A percentile compares a stretch with the other conserved stretches of the same genome.
phyloP scores from a whole-genome alignment of 2,113 vertebrate genomes.

The Gasterosteus nipponicus region DNA sequence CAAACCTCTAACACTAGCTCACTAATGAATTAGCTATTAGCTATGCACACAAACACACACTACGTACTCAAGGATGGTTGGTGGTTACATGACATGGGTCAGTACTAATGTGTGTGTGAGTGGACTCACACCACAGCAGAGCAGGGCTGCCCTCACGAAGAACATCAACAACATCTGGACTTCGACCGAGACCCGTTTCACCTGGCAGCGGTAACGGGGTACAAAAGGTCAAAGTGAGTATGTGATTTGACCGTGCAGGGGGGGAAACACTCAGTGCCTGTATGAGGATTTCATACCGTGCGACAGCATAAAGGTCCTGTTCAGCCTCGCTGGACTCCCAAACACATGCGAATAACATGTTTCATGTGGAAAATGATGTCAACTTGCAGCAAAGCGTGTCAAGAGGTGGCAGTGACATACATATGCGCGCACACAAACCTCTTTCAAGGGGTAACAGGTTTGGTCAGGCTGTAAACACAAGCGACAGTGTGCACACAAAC shows the following conservation, averaged over 20 bases:
- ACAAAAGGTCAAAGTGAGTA: slow-evolving; percentile 25
- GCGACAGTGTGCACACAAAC: not conserved
- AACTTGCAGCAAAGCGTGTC: slow-evolving; percentile 27
- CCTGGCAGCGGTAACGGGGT: slow-evolving; percentile 23
- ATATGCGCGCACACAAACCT: not conserved
- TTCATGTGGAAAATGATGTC: slow-evolving; percentile 61
- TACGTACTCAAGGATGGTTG: slow-evolving; percentile 11
- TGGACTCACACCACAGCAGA: slow-evolving; percentile 18
- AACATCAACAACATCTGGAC: slow-evolving; percentile 70
- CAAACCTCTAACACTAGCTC: slow-evolving; percentile 22
- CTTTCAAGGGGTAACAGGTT: slow-evolving; percentile 34
- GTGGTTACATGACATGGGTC: slow-evolving; percentile 54
- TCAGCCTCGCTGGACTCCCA: slow-evolving; percentile 24
- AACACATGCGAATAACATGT: slow-evolving; percentile 15
- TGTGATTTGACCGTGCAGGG: slow-evolving; percentile 10
- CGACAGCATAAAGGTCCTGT: slow-evolving; percentile 47
- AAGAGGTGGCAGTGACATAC: slow-evolving; percentile 1
- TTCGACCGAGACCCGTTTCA: slow-evolving; percentile 53
- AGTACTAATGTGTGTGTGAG: slow-evolving; percentile 33
- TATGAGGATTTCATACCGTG: slow-evolving; percentile 13
- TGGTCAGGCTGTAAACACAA: slow-evolving; percentile 18
- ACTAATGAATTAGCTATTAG: slow-evolving; percentile 1
- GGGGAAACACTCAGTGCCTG: slow-evolving; percentile 38
- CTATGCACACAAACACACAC: slow-evolving; percentile 9
- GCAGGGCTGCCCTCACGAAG: slow-evolving; percentile 23